Conservation (phyloP, 2,888 invertebrate species). For the Aleiodes testaceus region DNA sequence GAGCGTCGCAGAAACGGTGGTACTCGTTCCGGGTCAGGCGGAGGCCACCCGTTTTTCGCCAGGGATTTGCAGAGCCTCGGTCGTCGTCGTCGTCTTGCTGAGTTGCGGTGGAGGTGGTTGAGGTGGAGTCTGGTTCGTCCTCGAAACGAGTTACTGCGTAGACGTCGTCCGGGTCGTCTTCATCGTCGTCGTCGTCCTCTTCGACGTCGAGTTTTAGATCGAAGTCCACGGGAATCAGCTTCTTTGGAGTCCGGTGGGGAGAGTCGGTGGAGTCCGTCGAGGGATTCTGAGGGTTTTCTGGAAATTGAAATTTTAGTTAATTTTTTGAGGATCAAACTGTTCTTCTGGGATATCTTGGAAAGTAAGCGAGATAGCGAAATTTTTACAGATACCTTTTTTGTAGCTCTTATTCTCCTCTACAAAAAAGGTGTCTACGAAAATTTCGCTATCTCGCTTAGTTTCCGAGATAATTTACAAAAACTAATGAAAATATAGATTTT, state of each 20-base stretch:
- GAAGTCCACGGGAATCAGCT: conserved; percentile 22
- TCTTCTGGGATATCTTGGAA: too few species aligned
- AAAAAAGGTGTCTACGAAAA: too few species aligned
- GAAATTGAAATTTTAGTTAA: not conserved
- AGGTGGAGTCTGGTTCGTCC: conserved; percentile 57
- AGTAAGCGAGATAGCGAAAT: too few species aligned
- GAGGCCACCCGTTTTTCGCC: conserved; percentile 68
- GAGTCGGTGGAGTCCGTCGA: not conserved
- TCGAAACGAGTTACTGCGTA: conserved; percentile 64
- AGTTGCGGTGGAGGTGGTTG: conserved; percentile 49
- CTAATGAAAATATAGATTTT: too few species aligned
- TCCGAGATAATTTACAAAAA: too few species aligned
- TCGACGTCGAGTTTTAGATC: conserved; percentile 68
- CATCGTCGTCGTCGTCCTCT: conserved; percentile 75
- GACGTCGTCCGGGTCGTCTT: conserved; percentile 71
- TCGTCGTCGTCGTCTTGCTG: conserved; percentile 64
- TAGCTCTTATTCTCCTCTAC: too few species aligned
- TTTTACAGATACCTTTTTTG: too few species aligned
- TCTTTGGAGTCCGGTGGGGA: not conserved
- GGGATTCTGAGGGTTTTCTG: not conserved
- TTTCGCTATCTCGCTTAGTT: too few species aligned
- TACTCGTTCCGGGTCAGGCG: conserved; percentile 83
- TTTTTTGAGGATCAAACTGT: too few species aligned
- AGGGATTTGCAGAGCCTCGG: conserved; percentile 68
- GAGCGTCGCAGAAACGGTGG: conserved; percentile 85